Evolutionary conservation across 2,888 invertebrate genomes (phyloP), one percentile per base, ranked within the genome.

Genomic region (Drosophila merina): DNA sequence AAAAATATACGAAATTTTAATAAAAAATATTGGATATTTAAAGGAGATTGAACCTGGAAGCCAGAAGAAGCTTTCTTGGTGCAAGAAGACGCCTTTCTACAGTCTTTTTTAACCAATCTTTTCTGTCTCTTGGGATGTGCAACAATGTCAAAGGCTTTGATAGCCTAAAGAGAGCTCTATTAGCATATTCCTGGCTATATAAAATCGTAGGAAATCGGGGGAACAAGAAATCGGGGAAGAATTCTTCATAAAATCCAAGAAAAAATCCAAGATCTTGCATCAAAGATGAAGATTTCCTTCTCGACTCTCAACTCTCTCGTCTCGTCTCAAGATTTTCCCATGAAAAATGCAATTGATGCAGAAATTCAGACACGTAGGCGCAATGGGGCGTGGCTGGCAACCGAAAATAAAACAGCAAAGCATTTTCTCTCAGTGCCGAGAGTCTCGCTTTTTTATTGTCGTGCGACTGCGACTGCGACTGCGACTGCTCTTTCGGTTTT

Each of bases 401-500:
- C 20, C 55, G 30, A 25, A 49, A 56, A 70, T 45, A 56, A 42
- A 31, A 42, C 14, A 38, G 38, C 30, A 38, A 49, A 1, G 20
- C 20, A 20, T 20, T 28, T 28, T 28, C 28, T 28, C 6, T 28
- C 28, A 28, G 28, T 28, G 28, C 5, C 6, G 28, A 5, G 28
- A 6, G 28, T 6, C 33, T 63, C 33, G 33, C 9, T 14, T 76
- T 82, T 86, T 86, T 83, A 77, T 72, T 79, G 80, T 75, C 75
- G 73, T 51, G 86, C 86, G 83, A 77, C 75, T 73, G 81, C 84
- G 14, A 14, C 75, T 73, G 81, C 84, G 14, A 14, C 14, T 51
- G 86, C 86, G 83, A 77, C 75, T 73, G 81, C 84, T 86, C 87
- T 84, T 86, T 82, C 69, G 69, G 69, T 84, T 82, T 86, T 82